Base-by-base conservation (phyloP, 2,888 invertebrate species). In the Odontocolon sp. region DNA sequence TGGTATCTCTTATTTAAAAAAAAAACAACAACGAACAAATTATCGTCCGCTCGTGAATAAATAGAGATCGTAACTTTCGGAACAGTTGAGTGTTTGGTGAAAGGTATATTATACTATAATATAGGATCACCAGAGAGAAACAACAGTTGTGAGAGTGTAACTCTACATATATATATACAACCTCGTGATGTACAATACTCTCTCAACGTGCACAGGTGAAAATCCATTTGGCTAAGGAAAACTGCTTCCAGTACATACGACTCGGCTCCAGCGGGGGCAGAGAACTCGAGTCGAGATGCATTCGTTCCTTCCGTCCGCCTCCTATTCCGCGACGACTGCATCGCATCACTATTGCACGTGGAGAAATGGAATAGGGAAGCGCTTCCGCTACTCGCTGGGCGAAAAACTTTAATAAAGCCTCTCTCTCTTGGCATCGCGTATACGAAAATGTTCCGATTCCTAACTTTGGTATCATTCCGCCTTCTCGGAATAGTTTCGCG, bases 331-430 rank as follows among this genome's bases (percentile, higher is more conserved):
- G 78, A 77, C 78, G 78, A 80, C 81, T 79, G 80, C 82, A 80
- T 84, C 84, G 77, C 77, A 84, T 87, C 83, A 84, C 84, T 86
- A 85, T 85, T 86, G 85, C 86, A 86, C 78, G 81, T 81, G 80
- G 36, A 81, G 83, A 86, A 85, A 86, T 85, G 87, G 85, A 85
- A 86, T 85, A 84, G 84, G 74, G 71, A 82, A 86, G 80, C 81
- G 71, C 71, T 66, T 68, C 72, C 61, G 47, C 77, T 42, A 36
- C 59, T 40, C 26, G 18, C 28, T 45, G 33, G 36, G 56, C 78
- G 73, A 31, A 79, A n/a, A 82, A 85, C 81, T 84, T 84, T 84
- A 84, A 72, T 77, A 72, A 77, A 77, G 63, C 74, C 69, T 38
- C 63, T 50, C 50, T 31, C 66, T 67, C 76, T 38, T 36, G 38